These are phyloP conservation scores for Drosophila cardini DNA, from an alignment of 1,140 invertebrate genomes.

Conservation along the genomic window DNA sequence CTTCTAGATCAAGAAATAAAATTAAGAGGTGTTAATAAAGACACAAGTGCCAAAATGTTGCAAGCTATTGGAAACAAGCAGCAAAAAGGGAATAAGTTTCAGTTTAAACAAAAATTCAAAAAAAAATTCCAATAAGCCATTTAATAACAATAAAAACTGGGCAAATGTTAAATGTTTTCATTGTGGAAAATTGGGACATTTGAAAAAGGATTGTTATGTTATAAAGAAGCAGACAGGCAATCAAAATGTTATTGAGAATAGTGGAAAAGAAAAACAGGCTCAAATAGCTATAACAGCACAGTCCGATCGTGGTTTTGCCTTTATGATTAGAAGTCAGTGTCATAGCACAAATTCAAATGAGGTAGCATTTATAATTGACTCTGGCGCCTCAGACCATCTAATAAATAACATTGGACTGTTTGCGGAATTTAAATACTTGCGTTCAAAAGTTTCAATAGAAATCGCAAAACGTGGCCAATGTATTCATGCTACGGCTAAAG, in stretches of 20 bases:
- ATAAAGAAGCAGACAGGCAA: too few relatives aligned
- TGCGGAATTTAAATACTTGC: conserved; percentile 27
- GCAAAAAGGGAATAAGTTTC: background rate
- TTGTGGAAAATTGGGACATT: conserved; percentile 63
- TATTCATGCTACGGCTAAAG: conserved; percentile 33
- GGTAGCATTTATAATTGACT: conserved; percentile 65
- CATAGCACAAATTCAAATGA: background rate
- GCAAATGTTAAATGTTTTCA: conserved; percentile 52
- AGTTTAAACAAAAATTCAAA: background rate
- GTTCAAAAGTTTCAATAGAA: conserved; percentile 21
- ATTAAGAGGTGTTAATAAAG: conserved; percentile 17
- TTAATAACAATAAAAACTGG: conserved; percentile 25
- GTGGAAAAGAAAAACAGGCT: conserved; percentile 29
- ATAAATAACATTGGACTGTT: conserved; percentile 65
- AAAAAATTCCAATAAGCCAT: background rate
- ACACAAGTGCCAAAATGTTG: conserved; percentile 1
- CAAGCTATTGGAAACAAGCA: conserved; percentile 9
- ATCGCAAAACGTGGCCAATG: conserved; percentile 44
- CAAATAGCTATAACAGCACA: conserved; percentile 29
- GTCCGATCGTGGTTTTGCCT: conserved; percentile 21
- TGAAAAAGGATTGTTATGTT: conserved; percentile 16
- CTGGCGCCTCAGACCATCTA: conserved; percentile 43
- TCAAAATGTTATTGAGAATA: too few relatives aligned
- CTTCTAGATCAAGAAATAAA: conserved; percentile 35
- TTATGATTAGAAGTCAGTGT: conserved; percentile 33